phyloP scores from a whole-genome alignment of 2,888 invertebrate species.

The Boloria selene region DNA sequence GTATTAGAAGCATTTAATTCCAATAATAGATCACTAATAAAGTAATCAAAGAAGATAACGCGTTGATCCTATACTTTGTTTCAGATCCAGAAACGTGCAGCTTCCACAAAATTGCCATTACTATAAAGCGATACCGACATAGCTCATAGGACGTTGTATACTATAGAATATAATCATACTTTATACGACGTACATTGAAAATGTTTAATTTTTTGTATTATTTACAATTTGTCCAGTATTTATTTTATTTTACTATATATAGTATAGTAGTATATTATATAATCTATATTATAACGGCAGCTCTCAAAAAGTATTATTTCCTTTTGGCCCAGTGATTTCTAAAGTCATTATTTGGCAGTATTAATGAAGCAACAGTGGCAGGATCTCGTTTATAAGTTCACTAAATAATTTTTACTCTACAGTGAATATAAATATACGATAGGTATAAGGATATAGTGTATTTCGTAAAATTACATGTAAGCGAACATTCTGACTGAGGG shows the following conservation, averaged over 20 bases:
- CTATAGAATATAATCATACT: slow-evolving; percentile 56
- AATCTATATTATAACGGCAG: slow-evolving; percentile 44
- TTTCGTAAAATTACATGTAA: slow-evolving; percentile 57
- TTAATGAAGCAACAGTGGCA: slow-evolving; percentile 63
- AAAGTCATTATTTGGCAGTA: slow-evolving; percentile 73
- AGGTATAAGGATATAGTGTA: slow-evolving; percentile 68
- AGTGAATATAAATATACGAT: slow-evolving; percentile 81
- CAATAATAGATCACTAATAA: not conserved
- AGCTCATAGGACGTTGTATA: slow-evolving; percentile 72
- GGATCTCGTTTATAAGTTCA: slow-evolving; percentile 74
- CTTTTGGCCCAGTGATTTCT: slow-evolving; percentile 39
- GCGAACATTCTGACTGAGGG: slow-evolving; percentile 60
- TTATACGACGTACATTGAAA: slow-evolving; percentile 28
- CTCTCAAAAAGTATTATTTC: slow-evolving; percentile 62
- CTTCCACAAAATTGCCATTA: slow-evolving; percentile 78
- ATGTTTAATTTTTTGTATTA: slow-evolving; percentile 60
- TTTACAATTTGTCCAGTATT: slow-evolving; percentile 50
- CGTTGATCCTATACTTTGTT: slow-evolving; percentile 11
- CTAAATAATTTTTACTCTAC: slow-evolving; percentile 61
- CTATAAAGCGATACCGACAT: slow-evolving; percentile 53
- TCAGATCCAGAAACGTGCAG: slow-evolving; percentile 60
- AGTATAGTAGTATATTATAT: slow-evolving; percentile 14
- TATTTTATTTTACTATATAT: slow-evolving; percentile 24
- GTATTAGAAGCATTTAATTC: no score
- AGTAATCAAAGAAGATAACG: not conserved